Evolutionary conservation across 2,113 vertebrate species (phyloP), one percentile per base, ranked within the genome.

Genomic region (Carettochelys insculpta): DNA sequence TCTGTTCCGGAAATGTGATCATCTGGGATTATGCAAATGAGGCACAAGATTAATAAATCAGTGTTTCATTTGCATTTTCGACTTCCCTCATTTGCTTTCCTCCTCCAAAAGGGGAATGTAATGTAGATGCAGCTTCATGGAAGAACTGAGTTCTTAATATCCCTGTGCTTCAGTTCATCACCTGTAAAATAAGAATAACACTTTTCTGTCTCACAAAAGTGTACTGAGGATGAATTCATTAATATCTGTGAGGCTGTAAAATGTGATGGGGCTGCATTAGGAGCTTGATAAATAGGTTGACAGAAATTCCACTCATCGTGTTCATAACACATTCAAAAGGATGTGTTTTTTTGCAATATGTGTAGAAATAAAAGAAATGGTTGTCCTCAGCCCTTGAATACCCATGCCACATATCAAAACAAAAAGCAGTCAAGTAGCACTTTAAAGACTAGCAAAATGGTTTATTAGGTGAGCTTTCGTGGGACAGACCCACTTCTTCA

Each of bases 131-230:
- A n/a, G n/a, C n/a, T n/a, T 96, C 52, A 53, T 85, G 94, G 94
- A 95, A 95, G 81, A 82, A 83, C 83, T 71, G 89, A 88, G 86
- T 82, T 87, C 71, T 76, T 93, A 95, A 93, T n/a, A 89, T 94
- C 88, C 95, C 93, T 50, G 0, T 85, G 92, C 34, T 96, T 95
- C 90, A 92, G 88, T 91, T 93, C 91, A 94, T 94, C 78, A 52
- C 54, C 89, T 90, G 73, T 73, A 94, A 93, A 95, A 86, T 0
- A 0, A 89, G 52, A 20, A 87, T 80, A 76, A 76, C 90, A 73
- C 90, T 94, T 88, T 76, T 73, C 71, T 93, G 38, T 88, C 93
- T 94, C 61, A 65, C 84, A 75, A 87, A 79, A 92, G 92, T 86
- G 85, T 94, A 94, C 19, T 93, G 87, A 96, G 89, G 92, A 95